Percentiles rank a stretch among this genome's conserved stretches.
Conservation (phyloP, 2,888 invertebrate species). For the Dasysyrphus albostriatus region DNA sequence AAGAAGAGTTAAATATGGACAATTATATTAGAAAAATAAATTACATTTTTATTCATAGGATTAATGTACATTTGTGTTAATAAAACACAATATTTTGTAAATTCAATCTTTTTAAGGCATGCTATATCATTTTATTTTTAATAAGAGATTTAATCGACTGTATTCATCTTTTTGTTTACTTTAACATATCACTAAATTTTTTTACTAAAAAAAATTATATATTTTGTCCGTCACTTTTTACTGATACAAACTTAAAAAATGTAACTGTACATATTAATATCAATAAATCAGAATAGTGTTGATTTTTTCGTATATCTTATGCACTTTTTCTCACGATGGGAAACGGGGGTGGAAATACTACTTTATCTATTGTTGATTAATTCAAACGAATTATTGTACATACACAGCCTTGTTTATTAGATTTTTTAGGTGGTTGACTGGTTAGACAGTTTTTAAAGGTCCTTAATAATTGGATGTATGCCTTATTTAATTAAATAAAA, state of each 20-base stretch:
- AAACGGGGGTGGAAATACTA: too few relatives aligned
- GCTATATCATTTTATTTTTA: not conserved
- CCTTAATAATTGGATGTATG: too few relatives aligned
- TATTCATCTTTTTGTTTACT: not conserved
- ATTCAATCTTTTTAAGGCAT: not conserved
- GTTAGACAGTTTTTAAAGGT: too few relatives aligned
- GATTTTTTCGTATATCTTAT: too few relatives aligned
- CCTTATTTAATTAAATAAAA: too few relatives aligned
- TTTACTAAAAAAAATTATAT: not conserved
- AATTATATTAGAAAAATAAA: not conserved
- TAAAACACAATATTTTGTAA: not conserved
- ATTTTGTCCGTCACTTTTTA: slow-evolving; percentile 20
- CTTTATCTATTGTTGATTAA: too few relatives aligned
- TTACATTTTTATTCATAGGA: not conserved
- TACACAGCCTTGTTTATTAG: too few relatives aligned
- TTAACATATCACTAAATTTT: not conserved
- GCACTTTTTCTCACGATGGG: too few relatives aligned
- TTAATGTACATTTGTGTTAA: not conserved
- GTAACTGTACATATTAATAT: slow-evolving; percentile 3
- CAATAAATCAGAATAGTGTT: not conserved
- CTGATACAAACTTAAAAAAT: not conserved
- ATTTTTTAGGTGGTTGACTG: too few relatives aligned
- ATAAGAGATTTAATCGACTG: not conserved
- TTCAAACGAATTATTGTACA: too few relatives aligned
- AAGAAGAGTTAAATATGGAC: not conserved